These are phyloP conservation scores for Magallana angulata DNA, from an alignment of 1,140 invertebrate species.

Conservation along the genomic window DNA sequence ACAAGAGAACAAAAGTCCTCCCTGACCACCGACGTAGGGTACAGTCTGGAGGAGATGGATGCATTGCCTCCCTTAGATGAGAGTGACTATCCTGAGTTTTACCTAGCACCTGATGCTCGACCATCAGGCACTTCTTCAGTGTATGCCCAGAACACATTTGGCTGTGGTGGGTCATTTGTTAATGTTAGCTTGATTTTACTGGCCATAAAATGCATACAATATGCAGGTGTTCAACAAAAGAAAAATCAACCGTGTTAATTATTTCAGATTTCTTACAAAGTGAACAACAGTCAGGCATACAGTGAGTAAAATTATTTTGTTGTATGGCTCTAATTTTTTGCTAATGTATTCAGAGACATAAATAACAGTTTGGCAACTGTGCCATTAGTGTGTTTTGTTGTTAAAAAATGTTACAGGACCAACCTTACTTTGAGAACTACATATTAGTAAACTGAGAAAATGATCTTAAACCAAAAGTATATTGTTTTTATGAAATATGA, in stretches of 20 bases:
- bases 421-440: too few relatives aligned
- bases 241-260: background rate
- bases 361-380: too few relatives aligned
- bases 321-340: background rate
- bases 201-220: background rate
- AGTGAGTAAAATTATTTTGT: background rate
- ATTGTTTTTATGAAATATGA: too few relatives aligned
- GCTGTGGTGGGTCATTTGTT: background rate
- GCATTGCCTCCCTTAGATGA: conserved; percentile 4
- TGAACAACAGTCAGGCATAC: background rate
- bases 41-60: conserved; percentile 17
- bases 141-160: background rate
- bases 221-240: background rate
- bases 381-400: too few relatives aligned
- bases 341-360: too few relatives aligned
- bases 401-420: too few relatives aligned
- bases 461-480: too few relatives aligned
- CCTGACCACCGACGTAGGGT: background rate
- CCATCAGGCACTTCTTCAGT: background rate
- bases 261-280: background rate
- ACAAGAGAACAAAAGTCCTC: background rate
- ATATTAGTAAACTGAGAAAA: too few relatives aligned
- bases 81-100: background rate
- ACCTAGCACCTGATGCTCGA: background rate
- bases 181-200: background rate